Percentiles rank a stretch among this genome's conserved stretches.
These are phyloP conservation scores for Petrocephalus zakoni DNA, from an alignment of 2,113 vertebrate species.

Conservation along the genomic window DNA sequence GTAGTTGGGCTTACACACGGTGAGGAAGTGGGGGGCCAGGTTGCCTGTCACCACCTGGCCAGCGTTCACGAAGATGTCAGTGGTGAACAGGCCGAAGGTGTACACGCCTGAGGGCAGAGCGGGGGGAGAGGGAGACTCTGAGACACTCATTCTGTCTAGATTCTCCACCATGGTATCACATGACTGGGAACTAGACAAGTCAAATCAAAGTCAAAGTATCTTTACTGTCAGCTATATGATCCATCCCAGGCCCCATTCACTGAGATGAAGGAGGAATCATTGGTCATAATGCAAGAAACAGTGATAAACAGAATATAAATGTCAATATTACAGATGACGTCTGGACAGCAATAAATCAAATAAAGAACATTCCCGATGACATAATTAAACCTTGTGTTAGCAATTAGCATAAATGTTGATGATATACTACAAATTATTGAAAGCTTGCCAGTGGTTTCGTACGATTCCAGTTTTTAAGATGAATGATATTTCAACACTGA, in stretches of 20 bases:
- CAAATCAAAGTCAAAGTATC: background rate
- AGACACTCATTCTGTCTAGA: background rate
- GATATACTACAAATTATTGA: background rate
- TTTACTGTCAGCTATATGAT: background rate
- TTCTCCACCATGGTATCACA: background rate
- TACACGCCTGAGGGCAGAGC: constrained; percentile 80
- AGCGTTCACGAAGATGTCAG: constrained; percentile 97
- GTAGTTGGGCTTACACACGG: constrained; percentile 94
- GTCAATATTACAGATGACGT: background rate
- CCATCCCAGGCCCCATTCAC: too few species aligned
- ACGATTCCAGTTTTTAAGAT: background rate
- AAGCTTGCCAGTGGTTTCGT: background rate
- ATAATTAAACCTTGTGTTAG: background rate
- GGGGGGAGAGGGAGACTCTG: background rate
- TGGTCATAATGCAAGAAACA: background rate
- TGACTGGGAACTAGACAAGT: background rate
- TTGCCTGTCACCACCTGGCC: constrained; percentile 97
- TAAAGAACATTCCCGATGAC: background rate
- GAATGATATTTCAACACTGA: background rate
- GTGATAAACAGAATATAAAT: background rate
- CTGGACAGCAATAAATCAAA: background rate
- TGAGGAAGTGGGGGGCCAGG: constrained; percentile 92
- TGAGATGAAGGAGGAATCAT: background rate
- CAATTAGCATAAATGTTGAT: background rate
- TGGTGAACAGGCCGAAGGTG: constrained; percentile 91